Conservation (phyloP, 2,113 vertebrate genomes). For the Cervus canadensis region DNA sequence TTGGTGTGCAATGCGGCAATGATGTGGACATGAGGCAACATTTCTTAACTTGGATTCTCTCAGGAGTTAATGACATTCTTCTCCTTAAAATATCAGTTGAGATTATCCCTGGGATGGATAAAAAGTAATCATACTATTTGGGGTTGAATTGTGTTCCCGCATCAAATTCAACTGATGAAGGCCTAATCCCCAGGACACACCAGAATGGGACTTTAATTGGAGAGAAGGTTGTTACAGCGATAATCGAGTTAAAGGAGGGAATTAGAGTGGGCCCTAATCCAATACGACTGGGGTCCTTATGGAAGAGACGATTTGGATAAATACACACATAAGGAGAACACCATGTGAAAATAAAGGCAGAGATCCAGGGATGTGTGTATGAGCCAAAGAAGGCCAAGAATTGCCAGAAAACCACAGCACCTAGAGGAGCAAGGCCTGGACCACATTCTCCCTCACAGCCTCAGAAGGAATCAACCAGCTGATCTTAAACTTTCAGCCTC, state of each 20-base stretch:
- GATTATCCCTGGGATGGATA: not conserved
- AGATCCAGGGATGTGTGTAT: not conserved
- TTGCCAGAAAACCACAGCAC: not conserved
- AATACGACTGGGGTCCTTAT: not conserved
- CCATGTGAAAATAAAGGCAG: not conserved
- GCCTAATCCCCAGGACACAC: not conserved
- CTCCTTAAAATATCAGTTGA: not conserved
- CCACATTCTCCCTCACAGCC: not conserved
- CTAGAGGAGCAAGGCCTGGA: fast-evolving
- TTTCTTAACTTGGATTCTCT: not conserved
- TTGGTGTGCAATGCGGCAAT: not conserved
- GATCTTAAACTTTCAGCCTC: not conserved
- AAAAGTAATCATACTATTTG: not conserved
- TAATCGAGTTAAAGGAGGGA: not conserved
- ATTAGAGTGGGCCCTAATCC: not conserved
- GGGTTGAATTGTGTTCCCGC: fast-evolving
- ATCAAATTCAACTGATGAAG: not conserved
- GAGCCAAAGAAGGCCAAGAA: not conserved
- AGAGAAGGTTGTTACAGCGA: not conserved
- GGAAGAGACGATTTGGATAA: not conserved
- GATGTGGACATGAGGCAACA: not conserved
- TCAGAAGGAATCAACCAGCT: not conserved
- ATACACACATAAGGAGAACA: not conserved
- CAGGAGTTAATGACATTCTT: not conserved
- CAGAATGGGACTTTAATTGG: not conserved